A percentile compares a stretch with the other conserved stretches of the same genome.
Conservation (phyloP, 1,140 invertebrate species). For the Chironomus striatipennis region DNA sequence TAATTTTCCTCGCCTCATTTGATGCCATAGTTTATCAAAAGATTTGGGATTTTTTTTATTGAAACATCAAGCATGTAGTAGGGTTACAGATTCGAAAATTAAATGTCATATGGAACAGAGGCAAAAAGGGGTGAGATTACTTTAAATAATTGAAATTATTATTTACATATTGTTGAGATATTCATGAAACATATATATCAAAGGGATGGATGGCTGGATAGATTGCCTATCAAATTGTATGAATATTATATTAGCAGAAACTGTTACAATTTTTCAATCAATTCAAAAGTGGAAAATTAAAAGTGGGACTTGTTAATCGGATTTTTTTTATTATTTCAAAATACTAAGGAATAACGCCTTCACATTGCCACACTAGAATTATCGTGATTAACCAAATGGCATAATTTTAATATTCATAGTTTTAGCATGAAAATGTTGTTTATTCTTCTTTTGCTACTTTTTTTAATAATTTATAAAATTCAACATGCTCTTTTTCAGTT, state of each 20-base stretch:
- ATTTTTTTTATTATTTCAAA: not conserved
- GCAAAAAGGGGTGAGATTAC: not conserved
- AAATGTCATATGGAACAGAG: too few species aligned
- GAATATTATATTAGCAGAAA: not conserved
- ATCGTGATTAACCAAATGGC: not conserved
- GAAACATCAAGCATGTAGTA: constrained; percentile 2
- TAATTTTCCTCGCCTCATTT: constrained; percentile 18
- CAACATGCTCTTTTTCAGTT: not conserved
- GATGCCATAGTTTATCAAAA: not conserved
- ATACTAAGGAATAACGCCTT: not conserved
- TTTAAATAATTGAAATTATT: constrained; percentile 24
- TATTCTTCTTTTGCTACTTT: not conserved
- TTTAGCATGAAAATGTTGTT: not conserved
- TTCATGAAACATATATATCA: not conserved
- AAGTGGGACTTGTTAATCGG: not conserved
- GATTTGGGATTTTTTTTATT: not conserved
- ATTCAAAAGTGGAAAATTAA: constrained; percentile 18
- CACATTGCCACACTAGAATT: not conserved
- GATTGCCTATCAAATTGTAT: not conserved
- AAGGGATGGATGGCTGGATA: not conserved
- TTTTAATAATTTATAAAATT: not conserved
- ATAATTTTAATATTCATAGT: constrained; percentile 1
- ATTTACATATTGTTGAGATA: constrained; percentile 23
- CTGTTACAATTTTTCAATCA: not conserved
- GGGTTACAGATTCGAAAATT: too few species aligned